Base-by-base conservation (phyloP, 2,113 vertebrate genomes). In the Condylura cristata region DNA sequence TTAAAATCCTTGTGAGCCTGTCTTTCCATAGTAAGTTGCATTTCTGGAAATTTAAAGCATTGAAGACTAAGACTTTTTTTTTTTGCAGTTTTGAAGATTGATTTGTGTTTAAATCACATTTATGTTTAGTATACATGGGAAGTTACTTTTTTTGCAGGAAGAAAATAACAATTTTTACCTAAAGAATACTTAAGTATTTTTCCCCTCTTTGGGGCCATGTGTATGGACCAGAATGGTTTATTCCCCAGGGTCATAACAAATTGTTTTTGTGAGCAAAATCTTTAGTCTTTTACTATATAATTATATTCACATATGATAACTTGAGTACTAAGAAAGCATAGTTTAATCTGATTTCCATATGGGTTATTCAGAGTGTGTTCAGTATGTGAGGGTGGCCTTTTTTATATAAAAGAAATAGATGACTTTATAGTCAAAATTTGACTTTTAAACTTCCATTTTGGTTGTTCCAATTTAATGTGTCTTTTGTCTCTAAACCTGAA, bases 401-500 rank as follows among this genome's bases (percentile, higher is more conserved):
- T 22, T 44, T 53, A 92, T 46, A 32, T 30, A 71, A 39, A 17
- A 78, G 60, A 82, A 58, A 89, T 74, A 60, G 1, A 44, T 61
- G 14, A n/a, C 32, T 7, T 89, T 74, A 61, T 78, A 68, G 32
- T 91, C 24, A 78, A 17, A 85, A 48, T 78, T 79, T 86, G 71
- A 80, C 85, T 95, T 78, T 85, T 90, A 53, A 84, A 63, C 4
- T 83, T 71, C n/a, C 75, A 26, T 92, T 89, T 70, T 86, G 34
- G 26, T 71, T 37, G 14, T 86, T 75, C 28, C 28, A 68, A 26
- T 90, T 81, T 93, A 89, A 28, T 28, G 1, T 86, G 93, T 85
- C 41, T 86, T 90, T 95, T 94, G 51, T 94, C 71, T 96, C 18
- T 88, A 63, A 78, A 86, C 58, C 66, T 53, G 68, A 90, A 88